Conservation (phyloP, 2,113 vertebrate species). For the Lophotis ruficrista region DNA sequence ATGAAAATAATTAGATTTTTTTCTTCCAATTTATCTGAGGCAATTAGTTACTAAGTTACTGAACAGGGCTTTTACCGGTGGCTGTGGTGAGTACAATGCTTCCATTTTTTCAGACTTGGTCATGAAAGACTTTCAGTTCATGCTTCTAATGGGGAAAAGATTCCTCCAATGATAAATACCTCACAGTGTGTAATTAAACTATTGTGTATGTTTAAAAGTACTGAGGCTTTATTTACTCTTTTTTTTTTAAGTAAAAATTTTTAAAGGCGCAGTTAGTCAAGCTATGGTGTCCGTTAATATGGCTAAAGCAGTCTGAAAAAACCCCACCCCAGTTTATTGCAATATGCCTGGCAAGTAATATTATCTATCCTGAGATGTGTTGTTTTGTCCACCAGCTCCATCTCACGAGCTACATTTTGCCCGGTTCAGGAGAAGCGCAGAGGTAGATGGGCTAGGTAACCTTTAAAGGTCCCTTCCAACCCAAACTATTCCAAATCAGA, state of each 20-base stretch:
- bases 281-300: neutral
- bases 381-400: neutral
- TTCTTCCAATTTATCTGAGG: neutral
- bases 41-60: neutral
- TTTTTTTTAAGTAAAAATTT: neutral
- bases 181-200: neutral
- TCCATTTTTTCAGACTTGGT: neutral
- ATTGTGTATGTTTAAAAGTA: neutral
- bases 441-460: neutral
- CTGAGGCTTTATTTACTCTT: neutral
- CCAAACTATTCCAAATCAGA: neutral
- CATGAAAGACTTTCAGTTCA: neutral
- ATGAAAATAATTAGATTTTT: neutral
- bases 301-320: neutral
- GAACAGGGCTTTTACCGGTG: neutral
- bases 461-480: too few species aligned
- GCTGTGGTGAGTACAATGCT: neutral
- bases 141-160: neutral
- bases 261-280: neutral
- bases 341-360: too few species aligned
- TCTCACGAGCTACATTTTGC: neutral
- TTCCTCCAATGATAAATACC: neutral
- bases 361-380: neutral
- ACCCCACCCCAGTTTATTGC: neutral
- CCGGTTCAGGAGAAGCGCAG: neutral